Base-by-base conservation (phyloP, 92 coral and sea anemone genomes). In the Epizoanthus scotinus region DNA sequence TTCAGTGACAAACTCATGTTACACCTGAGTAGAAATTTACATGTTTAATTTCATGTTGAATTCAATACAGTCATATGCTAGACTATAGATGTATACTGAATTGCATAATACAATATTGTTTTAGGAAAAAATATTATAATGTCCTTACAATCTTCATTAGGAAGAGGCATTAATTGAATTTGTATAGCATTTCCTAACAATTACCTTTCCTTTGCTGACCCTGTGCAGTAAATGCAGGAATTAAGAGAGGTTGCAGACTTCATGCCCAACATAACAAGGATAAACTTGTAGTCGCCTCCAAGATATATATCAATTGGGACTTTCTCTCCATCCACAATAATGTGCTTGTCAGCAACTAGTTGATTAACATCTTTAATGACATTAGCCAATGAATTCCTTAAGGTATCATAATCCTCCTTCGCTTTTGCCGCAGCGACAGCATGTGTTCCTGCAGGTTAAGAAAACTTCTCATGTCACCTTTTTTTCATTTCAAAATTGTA, bases 201-300 rank as follows among this genome's bases (percentile, higher is more conserved):
- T 70, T 70, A 70, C 75, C 75, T 70, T 27, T 70, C 75, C 75
- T 70, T 70, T 70, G 60, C 74, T 18, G 75, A 70, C 58, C 75
- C 19, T 70, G 47, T 70, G 31, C 75, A 70, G 18, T 70, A 70
- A 7, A 70, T 70, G 28, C 75, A 49, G 1, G 75, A 70, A 22
- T 70, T 26, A 20, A 21, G 3, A 3, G 75, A 49, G 12, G 60
- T 47, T 42, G 75, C 75, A 0, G 75, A 49, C 55, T 70, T 70
- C 75, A 70, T 70, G 5, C 75, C 75, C 27, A 70, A 2, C 75
- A 70, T 70, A 15, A 70, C 25, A 1, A 70, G 59, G 5, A 70
- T 59, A 21, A 70, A 70, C 63, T 83, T 83, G 63, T 83, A 83
- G 34, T 83, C 86, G 7, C 86, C 86, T 9, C 82, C 86, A 56